A percentile compares a stretch with the other conserved stretches of the same genome.
phyloP scores from a whole-genome alignment of 2,113 vertebrate genomes.

The Ctenodactylus gundi region DNA sequence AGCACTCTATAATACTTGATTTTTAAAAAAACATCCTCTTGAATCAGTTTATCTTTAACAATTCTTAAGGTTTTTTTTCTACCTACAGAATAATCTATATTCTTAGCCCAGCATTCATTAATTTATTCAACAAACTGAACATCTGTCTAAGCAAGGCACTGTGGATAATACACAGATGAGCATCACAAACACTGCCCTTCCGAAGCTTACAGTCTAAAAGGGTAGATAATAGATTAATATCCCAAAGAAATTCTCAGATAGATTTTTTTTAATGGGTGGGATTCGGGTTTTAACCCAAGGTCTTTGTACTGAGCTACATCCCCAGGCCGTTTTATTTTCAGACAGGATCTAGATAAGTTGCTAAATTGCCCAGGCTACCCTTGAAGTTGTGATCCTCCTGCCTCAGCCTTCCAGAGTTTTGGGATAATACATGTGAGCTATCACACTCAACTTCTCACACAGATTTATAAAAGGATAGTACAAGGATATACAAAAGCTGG shows the following conservation, averaged over 20 bases:
- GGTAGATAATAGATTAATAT: background rate
- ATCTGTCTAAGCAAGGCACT: slow-evolving; percentile 38
- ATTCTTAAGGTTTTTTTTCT: slow-evolving; percentile 28
- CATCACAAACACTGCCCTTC: slow-evolving; percentile 55
- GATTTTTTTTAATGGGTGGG: background rate
- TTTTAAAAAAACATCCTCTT: slow-evolving; percentile 14
- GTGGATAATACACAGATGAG: slow-evolving; percentile 21
- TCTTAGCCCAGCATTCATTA: background rate
- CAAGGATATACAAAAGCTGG: slow-evolving; percentile 45
- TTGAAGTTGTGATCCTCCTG: background rate
- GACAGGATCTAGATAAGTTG: background rate
- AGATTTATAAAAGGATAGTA: background rate
- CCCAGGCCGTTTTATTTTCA: background rate
- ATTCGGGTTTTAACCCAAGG: background rate
- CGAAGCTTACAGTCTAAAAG: slow-evolving; percentile 68
- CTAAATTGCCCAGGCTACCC: background rate
- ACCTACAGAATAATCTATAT: slow-evolving; percentile 30
- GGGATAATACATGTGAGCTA: background rate
- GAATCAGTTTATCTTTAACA: slow-evolving; percentile 43
- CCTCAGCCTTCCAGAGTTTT: background rate
- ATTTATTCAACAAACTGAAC: slow-evolving; percentile 36
- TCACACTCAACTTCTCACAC: background rate
- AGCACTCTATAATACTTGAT: slow-evolving; percentile 20
- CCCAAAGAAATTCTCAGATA: slow-evolving; percentile 28
- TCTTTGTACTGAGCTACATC: background rate